These are phyloP conservation scores for Ectropis grisescens DNA, from an alignment of 1,140 invertebrate genomes.

Conservation along the genomic window DNA sequence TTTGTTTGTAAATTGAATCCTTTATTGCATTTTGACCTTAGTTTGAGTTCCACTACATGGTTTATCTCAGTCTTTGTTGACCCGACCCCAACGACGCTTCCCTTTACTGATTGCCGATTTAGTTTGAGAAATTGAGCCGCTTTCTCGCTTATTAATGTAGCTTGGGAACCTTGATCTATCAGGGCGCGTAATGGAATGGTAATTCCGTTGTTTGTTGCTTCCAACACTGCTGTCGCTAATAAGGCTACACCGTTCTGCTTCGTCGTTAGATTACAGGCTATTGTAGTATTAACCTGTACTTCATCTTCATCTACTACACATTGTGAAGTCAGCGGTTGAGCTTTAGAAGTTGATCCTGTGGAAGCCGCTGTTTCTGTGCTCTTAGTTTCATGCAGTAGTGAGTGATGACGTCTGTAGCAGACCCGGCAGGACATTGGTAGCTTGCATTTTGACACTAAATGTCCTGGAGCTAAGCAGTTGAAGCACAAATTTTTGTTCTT, in stretches of 20 bases:
- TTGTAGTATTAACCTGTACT: slow-evolving; percentile 10
- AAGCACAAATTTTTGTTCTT: slow-evolving; percentile 11
- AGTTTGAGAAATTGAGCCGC: slow-evolving; percentile 12
- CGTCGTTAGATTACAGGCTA: slow-evolving; percentile 5
- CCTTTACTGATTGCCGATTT: slow-evolving; percentile 4
- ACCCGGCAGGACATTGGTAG: too few relatives aligned
- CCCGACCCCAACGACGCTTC: slow-evolving; percentile 6
- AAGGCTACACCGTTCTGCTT: slow-evolving; percentile 3
- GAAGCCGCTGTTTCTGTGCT: not conserved
- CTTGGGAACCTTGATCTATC: slow-evolving; percentile 22
- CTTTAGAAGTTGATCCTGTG: too few relatives aligned
- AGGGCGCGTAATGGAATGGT: slow-evolving; percentile 10
- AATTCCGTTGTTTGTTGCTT: too few relatives aligned
- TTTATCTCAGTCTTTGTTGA: slow-evolving; percentile 1
- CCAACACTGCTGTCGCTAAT: slow-evolving; percentile 19
- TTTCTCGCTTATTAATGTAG: slow-evolving; percentile 13
- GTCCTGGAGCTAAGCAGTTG: slow-evolving; percentile 10
- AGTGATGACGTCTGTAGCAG: too few relatives aligned
- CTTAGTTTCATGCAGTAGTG: slow-evolving; percentile 3
- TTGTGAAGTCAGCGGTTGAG: slow-evolving; percentile 1
- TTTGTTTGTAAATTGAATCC: slow-evolving; percentile 3
- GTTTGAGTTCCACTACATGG: slow-evolving; percentile 1
- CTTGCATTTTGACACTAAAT: too few relatives aligned
- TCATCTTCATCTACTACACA: slow-evolving; percentile 1
- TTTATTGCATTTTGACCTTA: slow-evolving; percentile 3